Base-by-base conservation (phyloP, 2,797 vertebrate species). In the Leptodactylus fallax region DNA sequence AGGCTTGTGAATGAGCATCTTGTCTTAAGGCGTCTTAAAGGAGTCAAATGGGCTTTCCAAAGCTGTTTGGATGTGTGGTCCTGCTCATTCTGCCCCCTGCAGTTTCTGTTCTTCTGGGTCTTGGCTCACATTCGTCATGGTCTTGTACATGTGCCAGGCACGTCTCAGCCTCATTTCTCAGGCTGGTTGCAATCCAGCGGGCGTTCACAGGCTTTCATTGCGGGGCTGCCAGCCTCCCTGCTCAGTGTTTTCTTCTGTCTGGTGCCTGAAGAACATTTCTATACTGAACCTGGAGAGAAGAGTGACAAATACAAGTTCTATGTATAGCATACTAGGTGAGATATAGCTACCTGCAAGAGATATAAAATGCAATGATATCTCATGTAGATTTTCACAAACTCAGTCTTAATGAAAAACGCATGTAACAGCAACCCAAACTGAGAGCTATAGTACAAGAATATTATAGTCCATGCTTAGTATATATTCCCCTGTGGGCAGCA, bases 141-240 rank as follows among this genome's bases (percentile, higher is more conserved):
- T 56, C 56, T 47, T 61, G 27, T 53, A 14, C 58, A 21, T 80
- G 55, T 81, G 79, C 79, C 79, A 63, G 79, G 16, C 77, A 79
- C 79, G 36, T 63, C 58, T 58, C 79, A 5, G 58, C 58, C 58
- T 81, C 79, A 47, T 81, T 81, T 79, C 55, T 79, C 16, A 58
- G 58, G 51, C 58, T 81, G 79, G 79, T 47, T 63, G 21, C 58
- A 14, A 61, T 63, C 58, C 79, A 81, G 79, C 58, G 58, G 36
- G 21, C 17, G 8, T 79, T 60, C 27, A 60, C 56, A 45, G 79
- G 58, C 36, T 49, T 80, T 80, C 77, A 79, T 19, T 56, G 25
- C 56, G 45, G 78, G 11, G 14, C 78, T 60, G 17, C 58, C 79
- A 47, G 25, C 6, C 27, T 21, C 78, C 27, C n/a, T 61, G 27